These are phyloP conservation scores for Serinus canaria DNA, from an alignment of 2,113 vertebrate species.

Conservation along the genomic window DNA sequence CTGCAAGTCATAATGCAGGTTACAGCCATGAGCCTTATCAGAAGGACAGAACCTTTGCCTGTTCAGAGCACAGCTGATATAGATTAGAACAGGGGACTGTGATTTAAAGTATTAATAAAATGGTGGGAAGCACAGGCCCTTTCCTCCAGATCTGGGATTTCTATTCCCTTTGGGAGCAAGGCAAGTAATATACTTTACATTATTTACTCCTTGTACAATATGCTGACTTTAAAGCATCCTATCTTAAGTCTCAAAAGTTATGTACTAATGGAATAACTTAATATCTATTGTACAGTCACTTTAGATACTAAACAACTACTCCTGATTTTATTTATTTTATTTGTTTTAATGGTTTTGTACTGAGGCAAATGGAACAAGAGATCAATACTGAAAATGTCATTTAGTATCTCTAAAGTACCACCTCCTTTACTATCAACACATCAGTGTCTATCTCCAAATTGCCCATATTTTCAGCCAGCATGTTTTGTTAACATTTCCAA, in stretches of 20 bases:
- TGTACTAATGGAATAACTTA: neutral
- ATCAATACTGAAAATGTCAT: neutral
- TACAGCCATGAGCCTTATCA: neutral
- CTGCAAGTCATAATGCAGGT: neutral
- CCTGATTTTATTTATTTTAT: neutral
- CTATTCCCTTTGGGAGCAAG: neutral
- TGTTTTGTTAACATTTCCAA: neutral
- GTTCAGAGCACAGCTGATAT: neutral
- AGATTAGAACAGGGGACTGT: constrained; percentile 8
- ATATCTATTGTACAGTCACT: neutral
- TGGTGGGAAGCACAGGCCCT: constrained; percentile 30
- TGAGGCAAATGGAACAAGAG: neutral
- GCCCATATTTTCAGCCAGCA: neutral
- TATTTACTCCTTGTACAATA: neutral
- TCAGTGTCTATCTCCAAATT: neutral
- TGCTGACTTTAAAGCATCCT: neutral
- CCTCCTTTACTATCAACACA: neutral
- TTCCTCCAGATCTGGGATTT: neutral
- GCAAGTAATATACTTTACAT: neutral
- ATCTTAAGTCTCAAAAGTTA: neutral
- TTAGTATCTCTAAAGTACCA: neutral
- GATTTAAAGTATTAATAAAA: constrained; percentile 51
- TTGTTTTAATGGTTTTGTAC: neutral
- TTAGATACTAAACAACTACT: neutral
- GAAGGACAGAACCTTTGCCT: neutral